Base-by-base conservation (phyloP, 2,888 invertebrate species). In the Ophion costatus region DNA sequence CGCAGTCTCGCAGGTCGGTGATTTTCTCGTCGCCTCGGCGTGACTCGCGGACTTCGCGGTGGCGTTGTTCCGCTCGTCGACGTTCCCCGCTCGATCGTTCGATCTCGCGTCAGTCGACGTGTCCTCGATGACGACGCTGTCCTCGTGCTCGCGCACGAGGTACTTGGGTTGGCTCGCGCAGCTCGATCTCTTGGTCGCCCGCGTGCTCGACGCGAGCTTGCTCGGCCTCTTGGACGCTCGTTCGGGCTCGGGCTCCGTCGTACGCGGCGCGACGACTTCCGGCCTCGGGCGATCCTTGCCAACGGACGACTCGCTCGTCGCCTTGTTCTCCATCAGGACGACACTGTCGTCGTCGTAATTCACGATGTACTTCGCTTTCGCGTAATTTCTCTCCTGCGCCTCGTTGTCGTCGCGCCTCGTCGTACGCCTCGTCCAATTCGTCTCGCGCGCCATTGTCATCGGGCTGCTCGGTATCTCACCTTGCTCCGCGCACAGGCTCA, bases 381-480 rank as follows among this genome's bases (percentile, higher is more conserved):
- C 89, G 20, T 91, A 84, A 61, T 82, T 89, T 22, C 86, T 87
- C 75, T 91, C 90, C 17, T 87, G 88, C 0, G 85, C 69, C 14
- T 86, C 86, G 14, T 38, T 78, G 0, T 79, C 83, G n/a, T 88
- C 87, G 9, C 80, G 81, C 22, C 84, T 88, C 2, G 84, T 73
- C 10, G 66, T 38, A 56, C 88, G 86, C 71, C 87, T 87, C 61
- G 84, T 89, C 93, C 93, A 92, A n/a, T 85, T 88, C n/a, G 67
- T 85, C 59, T 92, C 91, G 69, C 90, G 89, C 5, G 92, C 92
- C 80, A 90, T 90, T 0, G 91, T 91, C 93, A 93, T 93, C 17
- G 92, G 92, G 82, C 92, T 93, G 86, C 89, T 92, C 20, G 93
- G 93, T 80, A 93, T 92, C 83, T 93, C 93, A 75, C 93, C 93